Percentiles rank a stretch among this genome's conserved stretches.
Evolutionary conservation across 2,797 vertebrate genomes (phyloP).

Genomic region (Propithecus deckenii): DNA sequence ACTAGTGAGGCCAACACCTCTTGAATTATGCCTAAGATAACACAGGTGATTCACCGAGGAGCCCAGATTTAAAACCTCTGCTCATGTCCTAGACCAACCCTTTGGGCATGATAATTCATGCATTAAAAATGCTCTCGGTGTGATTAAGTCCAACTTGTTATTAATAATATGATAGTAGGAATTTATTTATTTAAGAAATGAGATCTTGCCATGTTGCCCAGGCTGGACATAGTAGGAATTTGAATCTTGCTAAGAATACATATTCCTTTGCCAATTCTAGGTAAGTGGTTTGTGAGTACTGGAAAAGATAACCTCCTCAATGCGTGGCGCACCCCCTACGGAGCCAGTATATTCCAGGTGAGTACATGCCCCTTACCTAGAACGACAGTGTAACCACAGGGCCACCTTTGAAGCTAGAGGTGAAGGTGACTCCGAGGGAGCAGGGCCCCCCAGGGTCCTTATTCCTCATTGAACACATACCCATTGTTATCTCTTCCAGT

Average conservation of each 20-base stretch:
- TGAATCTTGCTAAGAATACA: not conserved
- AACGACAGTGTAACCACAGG: fast-evolving
- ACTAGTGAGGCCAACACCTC: not conserved
- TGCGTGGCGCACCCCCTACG: constrained; percentile 90
- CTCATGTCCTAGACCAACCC: not conserved
- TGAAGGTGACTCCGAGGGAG: not conserved
- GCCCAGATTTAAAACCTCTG: not conserved
- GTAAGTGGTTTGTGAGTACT: constrained; percentile 93
- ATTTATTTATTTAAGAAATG: not conserved
- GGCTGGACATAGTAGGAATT: not conserved
- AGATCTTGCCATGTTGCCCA: not conserved
- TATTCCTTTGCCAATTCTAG: constrained; percentile 79
- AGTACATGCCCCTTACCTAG: constrained; percentile 53
- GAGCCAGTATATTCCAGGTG: constrained; percentile 92
- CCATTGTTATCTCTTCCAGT: constrained; percentile 84
- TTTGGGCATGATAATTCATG: not conserved
- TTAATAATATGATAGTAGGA: not conserved
- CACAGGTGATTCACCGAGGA: not conserved
- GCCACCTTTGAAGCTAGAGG: not conserved
- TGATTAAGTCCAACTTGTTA: not conserved
- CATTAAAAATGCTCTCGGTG: not conserved
- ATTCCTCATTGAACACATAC: not conserved
- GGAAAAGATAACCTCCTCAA: constrained; percentile 92
- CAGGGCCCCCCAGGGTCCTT: not conserved
- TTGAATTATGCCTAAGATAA: not conserved